These are phyloP conservation scores for Tipula vernalis DNA, from an alignment of 2,888 invertebrate species.

Conservation along the genomic window DNA sequence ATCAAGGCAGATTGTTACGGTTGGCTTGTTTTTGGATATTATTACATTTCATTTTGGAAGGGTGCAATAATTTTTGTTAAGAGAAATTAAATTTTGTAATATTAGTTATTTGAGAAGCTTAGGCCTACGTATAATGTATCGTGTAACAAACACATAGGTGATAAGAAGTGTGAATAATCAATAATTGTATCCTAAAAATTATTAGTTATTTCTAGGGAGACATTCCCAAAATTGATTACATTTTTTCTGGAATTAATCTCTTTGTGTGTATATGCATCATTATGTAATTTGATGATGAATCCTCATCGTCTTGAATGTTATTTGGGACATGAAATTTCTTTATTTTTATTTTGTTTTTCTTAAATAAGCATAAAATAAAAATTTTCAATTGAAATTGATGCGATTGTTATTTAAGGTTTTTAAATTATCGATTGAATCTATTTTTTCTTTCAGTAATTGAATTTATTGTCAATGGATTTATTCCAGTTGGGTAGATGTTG, in stretches of 20 bases:
- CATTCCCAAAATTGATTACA: background rate
- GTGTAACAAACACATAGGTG: background rate
- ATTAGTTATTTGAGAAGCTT: background rate
- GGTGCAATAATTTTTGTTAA: background rate
- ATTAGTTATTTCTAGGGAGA: background rate
- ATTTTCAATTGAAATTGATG: background rate
- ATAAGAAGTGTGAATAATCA: background rate
- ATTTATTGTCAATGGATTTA: background rate
- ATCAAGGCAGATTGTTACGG: background rate
- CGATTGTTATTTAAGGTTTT: background rate
- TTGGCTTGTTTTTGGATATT: background rate
- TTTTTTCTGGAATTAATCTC: background rate
- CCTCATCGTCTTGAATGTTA: background rate
- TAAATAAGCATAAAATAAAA: background rate
- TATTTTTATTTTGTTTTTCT: background rate
- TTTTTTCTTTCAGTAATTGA: background rate
- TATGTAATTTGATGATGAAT: background rate
- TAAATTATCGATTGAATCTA: background rate
- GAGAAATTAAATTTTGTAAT: background rate
- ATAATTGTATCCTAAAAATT: background rate
- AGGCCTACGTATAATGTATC: background rate
- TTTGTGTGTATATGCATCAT: background rate
- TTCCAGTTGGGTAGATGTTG: background rate
- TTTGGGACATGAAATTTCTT: background rate
- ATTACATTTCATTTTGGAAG: background rate